A percentile compares a stretch with the other conserved stretches of the same genome.
phyloP scores from a whole-genome alignment of 2,888 invertebrate genomes.

The Glaucopsyche alexis region DNA sequence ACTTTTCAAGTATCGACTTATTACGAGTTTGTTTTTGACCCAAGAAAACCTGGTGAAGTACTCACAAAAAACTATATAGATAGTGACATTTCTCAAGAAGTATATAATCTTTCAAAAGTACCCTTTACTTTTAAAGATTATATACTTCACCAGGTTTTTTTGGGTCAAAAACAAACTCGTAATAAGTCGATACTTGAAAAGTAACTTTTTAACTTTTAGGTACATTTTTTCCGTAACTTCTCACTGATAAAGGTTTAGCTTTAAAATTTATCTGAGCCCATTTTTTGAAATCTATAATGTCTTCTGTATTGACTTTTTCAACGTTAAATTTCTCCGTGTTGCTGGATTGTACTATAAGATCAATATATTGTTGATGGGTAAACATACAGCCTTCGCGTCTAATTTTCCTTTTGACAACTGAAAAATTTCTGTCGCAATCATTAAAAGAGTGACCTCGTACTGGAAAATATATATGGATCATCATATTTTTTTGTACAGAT shows the following conservation, averaged over 20 bases:
- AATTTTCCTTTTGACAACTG: slow-evolving; percentile 28
- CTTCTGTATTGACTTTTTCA: slow-evolving; percentile 33
- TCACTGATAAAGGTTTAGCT: slow-evolving; percentile 29
- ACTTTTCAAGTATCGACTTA: slow-evolving; percentile 30
- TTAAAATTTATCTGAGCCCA: slow-evolving; percentile 34
- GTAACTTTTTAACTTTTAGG: slow-evolving; percentile 31
- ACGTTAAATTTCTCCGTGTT: slow-evolving; percentile 14
- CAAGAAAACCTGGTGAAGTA: slow-evolving; percentile 22
- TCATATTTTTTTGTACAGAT: too few relatives aligned
- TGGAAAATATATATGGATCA: slow-evolving; percentile 7
- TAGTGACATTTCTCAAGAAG: slow-evolving; percentile 18
- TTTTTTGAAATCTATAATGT: slow-evolving; percentile 31
- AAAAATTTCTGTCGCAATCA: slow-evolving; percentile 33
- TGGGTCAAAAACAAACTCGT: background rate
- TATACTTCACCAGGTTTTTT: slow-evolving; percentile 22
- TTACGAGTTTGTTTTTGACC: background rate
- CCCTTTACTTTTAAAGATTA: too few relatives aligned
- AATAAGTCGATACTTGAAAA: slow-evolving; percentile 29
- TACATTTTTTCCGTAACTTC: slow-evolving; percentile 34
- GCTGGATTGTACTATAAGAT: slow-evolving; percentile 32
- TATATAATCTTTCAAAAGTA: background rate
- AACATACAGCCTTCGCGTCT: slow-evolving; percentile 30
- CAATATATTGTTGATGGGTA: slow-evolving; percentile 32
- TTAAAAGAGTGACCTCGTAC: slow-evolving; percentile 31
- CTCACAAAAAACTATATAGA: slow-evolving; percentile 4